Conservation (phyloP, 2,113 vertebrate species). For the Vicugna pacos region DNA sequence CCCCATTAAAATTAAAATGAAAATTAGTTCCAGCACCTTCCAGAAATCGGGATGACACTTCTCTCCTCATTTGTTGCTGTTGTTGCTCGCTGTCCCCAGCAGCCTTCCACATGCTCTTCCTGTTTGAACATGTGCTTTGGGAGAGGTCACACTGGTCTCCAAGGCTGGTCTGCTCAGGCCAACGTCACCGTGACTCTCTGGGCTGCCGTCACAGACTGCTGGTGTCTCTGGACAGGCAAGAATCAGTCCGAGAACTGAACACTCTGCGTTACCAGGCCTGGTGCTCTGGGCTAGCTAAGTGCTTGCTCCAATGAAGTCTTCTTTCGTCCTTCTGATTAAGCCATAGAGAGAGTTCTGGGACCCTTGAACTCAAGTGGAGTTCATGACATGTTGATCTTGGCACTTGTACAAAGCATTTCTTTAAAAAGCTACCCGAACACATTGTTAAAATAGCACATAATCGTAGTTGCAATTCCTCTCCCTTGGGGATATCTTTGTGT, state of each 20-base stretch:
- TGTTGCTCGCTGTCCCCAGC: not conserved
- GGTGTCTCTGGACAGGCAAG: not conserved
- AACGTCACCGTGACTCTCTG: not conserved
- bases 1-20: no score
- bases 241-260: not conserved
- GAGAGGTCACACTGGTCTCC: not conserved
- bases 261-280: not conserved
- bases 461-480: not conserved
- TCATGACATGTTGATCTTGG: not conserved
- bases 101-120: not conserved
- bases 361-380: not conserved
- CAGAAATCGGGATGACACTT: not conserved
- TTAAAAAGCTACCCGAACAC: not conserved
- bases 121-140: not conserved
- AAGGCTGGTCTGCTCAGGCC: not conserved
- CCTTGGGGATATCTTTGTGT: not conserved
- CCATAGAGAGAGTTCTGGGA: not conserved
- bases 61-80: not conserved
- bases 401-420: not conserved
- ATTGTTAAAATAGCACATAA: not conserved
- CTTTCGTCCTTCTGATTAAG: not conserved
- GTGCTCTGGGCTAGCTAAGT: not conserved
- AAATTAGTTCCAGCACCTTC: not conserved
- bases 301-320: not conserved
- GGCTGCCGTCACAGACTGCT: not conserved